Percentiles rank a stretch among this genome's conserved stretches.
phyloP scores from a whole-genome alignment of 2,797 vertebrate species.

The Ptychadena robeensis region DNA sequence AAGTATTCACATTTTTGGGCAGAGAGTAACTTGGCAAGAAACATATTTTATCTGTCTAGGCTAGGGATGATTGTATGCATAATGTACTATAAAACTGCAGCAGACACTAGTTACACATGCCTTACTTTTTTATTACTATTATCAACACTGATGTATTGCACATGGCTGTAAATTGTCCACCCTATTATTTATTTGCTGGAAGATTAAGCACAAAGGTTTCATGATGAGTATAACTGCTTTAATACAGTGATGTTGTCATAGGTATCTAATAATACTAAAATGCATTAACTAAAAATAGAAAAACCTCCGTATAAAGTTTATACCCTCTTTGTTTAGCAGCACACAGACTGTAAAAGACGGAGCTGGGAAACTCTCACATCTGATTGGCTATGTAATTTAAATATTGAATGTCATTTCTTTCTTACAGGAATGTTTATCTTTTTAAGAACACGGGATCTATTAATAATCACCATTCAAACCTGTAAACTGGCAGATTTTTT shows the following conservation, averaged over 20 bases:
- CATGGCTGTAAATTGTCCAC: background rate
- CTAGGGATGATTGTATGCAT: constrained; percentile 20
- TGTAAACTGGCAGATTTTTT: too few species aligned
- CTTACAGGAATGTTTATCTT: too few species aligned
- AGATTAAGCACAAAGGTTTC: background rate
- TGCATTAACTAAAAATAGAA: background rate
- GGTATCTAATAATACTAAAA: background rate
- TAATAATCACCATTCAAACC: too few species aligned
- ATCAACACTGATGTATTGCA: background rate
- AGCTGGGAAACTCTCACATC: too few species aligned
- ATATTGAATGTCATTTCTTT: too few species aligned
- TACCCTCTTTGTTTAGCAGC: too few species aligned
- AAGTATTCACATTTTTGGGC: constrained; percentile 17
- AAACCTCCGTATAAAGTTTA: too few species aligned
- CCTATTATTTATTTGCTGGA: too few species aligned
- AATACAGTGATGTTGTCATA: background rate
- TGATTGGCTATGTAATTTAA: too few species aligned
- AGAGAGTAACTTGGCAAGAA: constrained; percentile 27
- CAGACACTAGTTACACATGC: constrained; percentile 1
- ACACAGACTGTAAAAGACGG: too few species aligned
- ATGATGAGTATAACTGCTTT: background rate
- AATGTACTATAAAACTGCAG: constrained; percentile 17
- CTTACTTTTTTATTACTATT: background rate
- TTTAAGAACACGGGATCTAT: too few species aligned
- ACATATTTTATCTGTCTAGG: constrained; percentile 8